phyloP scores from a whole-genome alignment of 2,797 vertebrate genomes.

The Argentina silus region DNA sequence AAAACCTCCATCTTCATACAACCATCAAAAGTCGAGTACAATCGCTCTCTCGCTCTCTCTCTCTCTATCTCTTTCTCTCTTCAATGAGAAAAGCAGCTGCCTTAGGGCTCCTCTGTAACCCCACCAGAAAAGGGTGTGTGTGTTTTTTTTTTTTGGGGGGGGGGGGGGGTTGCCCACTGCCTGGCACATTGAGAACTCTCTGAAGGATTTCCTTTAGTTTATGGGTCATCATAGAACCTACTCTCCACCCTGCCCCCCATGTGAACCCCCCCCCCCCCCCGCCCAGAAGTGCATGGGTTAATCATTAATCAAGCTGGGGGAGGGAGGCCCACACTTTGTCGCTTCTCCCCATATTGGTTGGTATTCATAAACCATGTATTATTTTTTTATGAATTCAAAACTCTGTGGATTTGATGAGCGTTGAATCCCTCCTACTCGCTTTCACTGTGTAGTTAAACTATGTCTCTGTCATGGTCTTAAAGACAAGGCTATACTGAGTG shows the following conservation, averaged over 20 bases:
- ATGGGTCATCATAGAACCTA: not conserved
- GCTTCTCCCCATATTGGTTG: constrained; percentile 8
- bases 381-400: not conserved
- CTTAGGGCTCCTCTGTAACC: constrained; percentile 10
- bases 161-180: constrained; percentile 5
- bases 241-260: too few species aligned
- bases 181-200: not conserved
- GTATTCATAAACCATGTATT: not conserved
- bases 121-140: constrained; percentile 33
- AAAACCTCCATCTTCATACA: not conserved
- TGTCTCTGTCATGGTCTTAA: constrained; percentile 16
- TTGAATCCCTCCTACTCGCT: not conserved
- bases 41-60: not conserved
- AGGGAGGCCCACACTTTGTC: constrained; percentile 19
- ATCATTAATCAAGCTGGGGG: constrained; percentile 59
- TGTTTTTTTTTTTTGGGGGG: not conserved
- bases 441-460: constrained; percentile 16
- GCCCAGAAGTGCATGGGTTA: constrained; percentile 48
- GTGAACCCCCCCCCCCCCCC: not conserved
- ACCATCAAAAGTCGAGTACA: too few species aligned
- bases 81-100: constrained; percentile 61
- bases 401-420: not conserved
- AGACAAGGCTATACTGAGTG: not conserved
- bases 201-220: constrained; percentile 24
- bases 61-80: not conserved